phyloP scores from a whole-genome alignment of 2,888 invertebrate species.

The Pristionchus fissidentatus region DNA sequence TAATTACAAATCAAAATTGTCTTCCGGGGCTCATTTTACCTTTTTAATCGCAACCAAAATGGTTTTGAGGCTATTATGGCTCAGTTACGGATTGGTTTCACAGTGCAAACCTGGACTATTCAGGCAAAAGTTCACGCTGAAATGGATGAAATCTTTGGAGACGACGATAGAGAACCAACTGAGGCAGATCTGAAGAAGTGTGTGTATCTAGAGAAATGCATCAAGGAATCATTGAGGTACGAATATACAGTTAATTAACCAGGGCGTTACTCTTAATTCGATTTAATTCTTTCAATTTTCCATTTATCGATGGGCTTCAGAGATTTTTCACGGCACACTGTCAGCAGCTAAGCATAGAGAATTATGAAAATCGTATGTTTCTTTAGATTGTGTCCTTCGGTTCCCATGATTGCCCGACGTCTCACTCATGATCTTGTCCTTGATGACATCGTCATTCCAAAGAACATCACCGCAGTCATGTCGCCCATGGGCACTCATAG shows the following conservation, averaged over 20 bases:
- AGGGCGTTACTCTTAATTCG: not conserved
- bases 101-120: conserved; percentile 47
- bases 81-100: no score
- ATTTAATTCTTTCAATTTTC: no score
- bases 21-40: no score
- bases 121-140: conserved; percentile 56
- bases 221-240: conserved; percentile 66
- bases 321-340: conserved; percentile 26
- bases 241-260: no score
- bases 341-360: no score
- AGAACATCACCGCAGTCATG: conserved; percentile 17
- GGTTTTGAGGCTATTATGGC: no score
- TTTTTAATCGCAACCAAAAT: no score
- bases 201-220: conserved; percentile 71
- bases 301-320: not conserved
- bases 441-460: conserved; percentile 26
- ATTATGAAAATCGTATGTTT: no score
- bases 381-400: conserved; percentile 63
- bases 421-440: conserved; percentile 73
- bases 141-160: conserved; percentile 60
- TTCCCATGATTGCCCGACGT: conserved; percentile 63
- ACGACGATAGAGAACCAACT: conserved; percentile 17
- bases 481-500: conserved; percentile 29
- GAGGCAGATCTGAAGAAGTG: conserved; percentile 64
- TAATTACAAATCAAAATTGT: no score